These are phyloP conservation scores for Chromis chromis DNA, from an alignment of 2,797 vertebrate genomes.

Conservation along the genomic window DNA sequence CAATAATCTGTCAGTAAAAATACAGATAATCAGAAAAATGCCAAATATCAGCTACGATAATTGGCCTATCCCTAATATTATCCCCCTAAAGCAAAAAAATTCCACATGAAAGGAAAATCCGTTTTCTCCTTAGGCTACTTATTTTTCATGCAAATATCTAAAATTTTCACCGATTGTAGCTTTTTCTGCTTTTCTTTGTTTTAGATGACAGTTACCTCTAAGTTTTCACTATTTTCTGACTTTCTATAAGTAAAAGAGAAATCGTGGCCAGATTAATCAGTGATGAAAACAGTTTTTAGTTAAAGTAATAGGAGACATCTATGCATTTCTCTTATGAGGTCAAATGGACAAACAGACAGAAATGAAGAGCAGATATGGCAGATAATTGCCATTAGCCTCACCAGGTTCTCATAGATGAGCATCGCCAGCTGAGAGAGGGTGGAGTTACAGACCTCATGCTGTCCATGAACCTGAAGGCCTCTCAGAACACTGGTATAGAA, in stretches of 20 bases:
- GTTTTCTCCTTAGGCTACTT: not conserved
- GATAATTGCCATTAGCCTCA: slow-evolving; percentile 72
- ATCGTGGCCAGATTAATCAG: not conserved
- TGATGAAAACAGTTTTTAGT: not conserved
- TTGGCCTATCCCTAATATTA: not conserved
- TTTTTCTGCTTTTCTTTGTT: not conserved
- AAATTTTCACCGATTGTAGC: not conserved
- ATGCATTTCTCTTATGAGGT: too few relatives aligned
- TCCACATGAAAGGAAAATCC: not conserved
- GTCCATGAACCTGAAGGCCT: slow-evolving; percentile 93
- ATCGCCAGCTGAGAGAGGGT: slow-evolving; percentile 92
- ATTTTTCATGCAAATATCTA: not conserved
- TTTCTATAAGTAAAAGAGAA: too few relatives aligned
- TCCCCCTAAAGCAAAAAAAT: not conserved
- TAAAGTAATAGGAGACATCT: not conserved
- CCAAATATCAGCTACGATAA: too few relatives aligned
- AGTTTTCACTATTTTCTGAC: not conserved
- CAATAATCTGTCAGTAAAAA: too few relatives aligned
- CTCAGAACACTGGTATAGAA: slow-evolving; percentile 92
- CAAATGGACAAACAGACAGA: not conserved
- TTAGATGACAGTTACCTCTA: not conserved
- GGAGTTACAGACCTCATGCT: slow-evolving; percentile 93
- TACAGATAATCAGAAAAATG: too few relatives aligned
- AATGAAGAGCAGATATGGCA: not conserved
- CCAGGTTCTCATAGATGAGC: slow-evolving; percentile 94